Conservation (phyloP, 2,888 invertebrate species). For the Tinea semifulvella region DNA sequence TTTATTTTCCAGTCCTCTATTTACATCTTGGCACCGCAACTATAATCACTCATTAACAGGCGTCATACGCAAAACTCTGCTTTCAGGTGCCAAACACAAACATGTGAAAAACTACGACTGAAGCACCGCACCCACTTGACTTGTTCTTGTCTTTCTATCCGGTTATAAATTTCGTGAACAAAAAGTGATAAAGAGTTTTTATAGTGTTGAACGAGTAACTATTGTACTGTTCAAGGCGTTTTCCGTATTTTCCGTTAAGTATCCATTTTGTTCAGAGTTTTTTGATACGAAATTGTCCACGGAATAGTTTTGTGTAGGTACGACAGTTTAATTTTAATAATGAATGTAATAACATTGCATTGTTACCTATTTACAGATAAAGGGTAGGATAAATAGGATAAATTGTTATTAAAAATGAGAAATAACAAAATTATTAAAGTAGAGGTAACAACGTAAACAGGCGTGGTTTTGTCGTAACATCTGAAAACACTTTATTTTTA, state of each 20-base stretch:
- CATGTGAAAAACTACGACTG: background rate
- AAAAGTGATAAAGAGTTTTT: too few relatives aligned
- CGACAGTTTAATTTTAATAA: too few relatives aligned
- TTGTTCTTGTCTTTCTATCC: background rate
- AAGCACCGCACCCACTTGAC: too few relatives aligned
- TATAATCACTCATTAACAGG: background rate
- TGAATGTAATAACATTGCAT: too few relatives aligned
- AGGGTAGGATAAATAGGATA: too few relatives aligned
- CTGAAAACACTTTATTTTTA: slow-evolving; percentile 10
- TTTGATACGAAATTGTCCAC: background rate
- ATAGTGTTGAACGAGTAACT: background rate
- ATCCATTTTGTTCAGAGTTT: background rate
- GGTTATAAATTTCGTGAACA: background rate
- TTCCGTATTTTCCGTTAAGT: background rate
- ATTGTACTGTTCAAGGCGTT: background rate
- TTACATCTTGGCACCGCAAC: background rate
- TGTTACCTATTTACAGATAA: too few relatives aligned
- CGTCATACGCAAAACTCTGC: background rate
- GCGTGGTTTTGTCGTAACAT: too few relatives aligned
- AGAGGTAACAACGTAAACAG: too few relatives aligned
- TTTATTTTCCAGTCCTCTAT: background rate
- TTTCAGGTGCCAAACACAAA: background rate
- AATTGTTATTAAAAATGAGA: too few relatives aligned
- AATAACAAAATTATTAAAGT: too few relatives aligned
- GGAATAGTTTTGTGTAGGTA: background rate